Percentiles rank a stretch among this genome's conserved stretches.
Conservation (phyloP, 2,113 vertebrate species). For the Coryphaenoides rupestris region DNA sequence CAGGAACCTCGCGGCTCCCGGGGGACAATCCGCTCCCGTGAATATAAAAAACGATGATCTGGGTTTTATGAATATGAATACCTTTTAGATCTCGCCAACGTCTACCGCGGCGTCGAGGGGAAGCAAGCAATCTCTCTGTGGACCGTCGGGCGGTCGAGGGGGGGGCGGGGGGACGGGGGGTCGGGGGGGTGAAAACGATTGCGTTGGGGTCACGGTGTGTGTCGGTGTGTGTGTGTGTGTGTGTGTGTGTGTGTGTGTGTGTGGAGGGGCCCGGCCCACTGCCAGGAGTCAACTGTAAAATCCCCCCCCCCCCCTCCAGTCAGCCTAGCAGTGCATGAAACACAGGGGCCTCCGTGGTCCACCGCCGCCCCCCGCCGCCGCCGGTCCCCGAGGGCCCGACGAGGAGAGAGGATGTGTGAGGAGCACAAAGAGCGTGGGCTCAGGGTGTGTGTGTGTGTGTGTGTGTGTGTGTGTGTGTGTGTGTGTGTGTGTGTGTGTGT, state of each 20-base stretch:
- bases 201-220: too few relatives aligned
- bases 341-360: slow-evolving; percentile 45
- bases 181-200: too few relatives aligned
- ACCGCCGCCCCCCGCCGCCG: slow-evolving; percentile 47
- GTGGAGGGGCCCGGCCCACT: slow-evolving; percentile 16
- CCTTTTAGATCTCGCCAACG: too few relatives aligned
- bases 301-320: slow-evolving; percentile 26
- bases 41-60: too few relatives aligned
- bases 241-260: background rate
- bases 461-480: background rate
- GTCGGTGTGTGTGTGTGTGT: too few relatives aligned
- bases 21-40: too few relatives aligned
- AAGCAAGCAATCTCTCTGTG: too few relatives aligned
- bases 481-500: slow-evolving; percentile 10
- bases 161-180: too few relatives aligned
- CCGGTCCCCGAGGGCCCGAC: slow-evolving; percentile 44
- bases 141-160: too few relatives aligned
- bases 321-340: slow-evolving; percentile 68
- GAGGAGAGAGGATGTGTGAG: slow-evolving; percentile 44
- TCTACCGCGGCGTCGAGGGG: too few relatives aligned
- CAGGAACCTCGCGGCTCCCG: too few relatives aligned
- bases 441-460: background rate
- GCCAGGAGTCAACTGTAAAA: slow-evolving; percentile 49
- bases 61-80: too few relatives aligned
- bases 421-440: slow-evolving; percentile 25